Evolutionary conservation across 2,797 vertebrate species (phyloP).

Genomic region (Alosa sapidissima): DNA sequence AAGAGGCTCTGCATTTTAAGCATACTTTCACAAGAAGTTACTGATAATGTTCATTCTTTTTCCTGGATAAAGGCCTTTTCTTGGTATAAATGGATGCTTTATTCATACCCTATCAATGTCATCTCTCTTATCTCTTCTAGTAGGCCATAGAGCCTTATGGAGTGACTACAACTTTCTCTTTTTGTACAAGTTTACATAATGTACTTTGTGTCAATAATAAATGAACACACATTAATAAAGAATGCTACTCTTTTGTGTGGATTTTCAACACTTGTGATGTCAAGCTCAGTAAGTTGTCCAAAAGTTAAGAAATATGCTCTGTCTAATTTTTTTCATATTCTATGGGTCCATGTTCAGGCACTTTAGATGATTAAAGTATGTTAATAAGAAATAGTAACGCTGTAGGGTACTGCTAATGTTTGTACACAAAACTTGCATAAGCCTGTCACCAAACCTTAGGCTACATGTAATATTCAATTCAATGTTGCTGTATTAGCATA

Average conservation of each 20-base stretch:
- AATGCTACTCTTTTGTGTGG: background rate
- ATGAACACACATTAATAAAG: slow-evolving; percentile 9
- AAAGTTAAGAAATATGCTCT: background rate
- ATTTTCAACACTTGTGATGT: background rate
- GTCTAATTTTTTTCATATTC: background rate
- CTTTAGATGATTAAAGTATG: background rate
- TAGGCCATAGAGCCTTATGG: background rate
- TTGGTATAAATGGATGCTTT: background rate
- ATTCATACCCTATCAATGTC: background rate
- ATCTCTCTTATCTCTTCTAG: background rate
- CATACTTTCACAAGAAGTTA: slow-evolving; percentile 9
- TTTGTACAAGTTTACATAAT: slow-evolving; percentile 24
- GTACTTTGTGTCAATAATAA: slow-evolving; percentile 23
- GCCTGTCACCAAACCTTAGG: too few species aligned
- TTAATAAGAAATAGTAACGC: background rate
- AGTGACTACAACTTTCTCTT: slow-evolving; percentile 12
- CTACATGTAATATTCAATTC: background rate
- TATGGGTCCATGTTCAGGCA: background rate
- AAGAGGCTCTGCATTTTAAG: background rate
- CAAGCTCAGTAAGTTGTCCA: background rate
- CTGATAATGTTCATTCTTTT: background rate
- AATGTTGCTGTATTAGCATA: too few species aligned
- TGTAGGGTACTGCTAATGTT: background rate
- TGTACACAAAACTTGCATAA: background rate
- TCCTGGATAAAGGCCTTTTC: background rate